Conservation (phyloP, 2,888 invertebrate genomes). For the Pantelozetes paolii region DNA sequence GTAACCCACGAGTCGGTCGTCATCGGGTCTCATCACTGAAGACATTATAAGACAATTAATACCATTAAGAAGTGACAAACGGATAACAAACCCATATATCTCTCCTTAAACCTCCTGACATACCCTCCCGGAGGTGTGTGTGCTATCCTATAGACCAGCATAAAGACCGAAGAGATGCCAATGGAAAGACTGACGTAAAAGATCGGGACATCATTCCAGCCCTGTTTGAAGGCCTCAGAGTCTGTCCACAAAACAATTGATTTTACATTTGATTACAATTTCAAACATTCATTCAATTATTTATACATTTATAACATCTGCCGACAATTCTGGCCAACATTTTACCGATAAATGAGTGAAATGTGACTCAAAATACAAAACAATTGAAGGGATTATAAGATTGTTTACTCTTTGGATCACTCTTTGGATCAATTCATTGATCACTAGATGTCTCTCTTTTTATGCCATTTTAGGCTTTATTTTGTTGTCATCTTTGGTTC, state of each 20-base stretch:
- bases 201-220: conserved; percentile 11
- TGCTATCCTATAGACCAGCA: neutral
- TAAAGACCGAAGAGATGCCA: neutral
- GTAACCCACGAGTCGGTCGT: conserved; percentile 14
- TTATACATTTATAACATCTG: neutral
- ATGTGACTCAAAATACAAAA: neutral
- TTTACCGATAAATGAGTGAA: neutral
- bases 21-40: conserved; percentile 38
- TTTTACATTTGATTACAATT: neutral
- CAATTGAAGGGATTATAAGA: neutral
- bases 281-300: neutral
- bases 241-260: neutral
- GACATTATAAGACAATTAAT: neutral
- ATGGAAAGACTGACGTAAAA: neutral
- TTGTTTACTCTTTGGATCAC: neutral
- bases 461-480: neutral
- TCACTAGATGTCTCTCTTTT: neutral
- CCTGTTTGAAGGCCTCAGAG: neutral
- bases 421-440: too few species aligned
- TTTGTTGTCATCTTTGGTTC: neutral
- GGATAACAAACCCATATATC: conserved; percentile 22
- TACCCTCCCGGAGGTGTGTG: conserved; percentile 17
- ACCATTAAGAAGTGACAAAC: neutral
- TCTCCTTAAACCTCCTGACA: conserved; percentile 19
- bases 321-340: conserved; percentile 4